Conservation (phyloP, 2,113 vertebrate species). For the Mormoops blainvillei region DNA sequence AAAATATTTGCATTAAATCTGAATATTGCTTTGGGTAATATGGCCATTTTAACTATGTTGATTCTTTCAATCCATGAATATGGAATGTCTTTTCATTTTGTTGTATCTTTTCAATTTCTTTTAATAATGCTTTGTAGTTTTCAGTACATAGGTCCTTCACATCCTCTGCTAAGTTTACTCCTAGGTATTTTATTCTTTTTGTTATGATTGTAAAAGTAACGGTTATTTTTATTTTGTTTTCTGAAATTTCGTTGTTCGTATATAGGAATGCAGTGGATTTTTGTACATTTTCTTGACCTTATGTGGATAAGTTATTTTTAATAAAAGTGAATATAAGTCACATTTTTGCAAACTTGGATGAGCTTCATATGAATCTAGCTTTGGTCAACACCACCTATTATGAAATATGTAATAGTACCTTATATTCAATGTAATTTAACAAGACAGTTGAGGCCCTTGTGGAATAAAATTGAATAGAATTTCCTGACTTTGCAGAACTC, state of each 20-base stretch:
- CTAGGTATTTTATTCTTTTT: neutral
- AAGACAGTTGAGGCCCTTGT: neutral
- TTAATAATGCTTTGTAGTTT: neutral
- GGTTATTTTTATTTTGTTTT: neutral
- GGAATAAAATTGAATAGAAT: neutral
- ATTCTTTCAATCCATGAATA: neutral
- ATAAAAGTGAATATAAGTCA: constrained; percentile 16
- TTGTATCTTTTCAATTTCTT: neutral
- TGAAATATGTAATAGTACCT: neutral
- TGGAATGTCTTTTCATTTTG: neutral
- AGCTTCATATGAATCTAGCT: neutral
- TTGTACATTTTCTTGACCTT: neutral
- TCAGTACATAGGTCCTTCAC: neutral
- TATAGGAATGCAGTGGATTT: neutral
- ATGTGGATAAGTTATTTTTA: neutral
- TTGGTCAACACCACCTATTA: neutral
- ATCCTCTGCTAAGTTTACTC: neutral
- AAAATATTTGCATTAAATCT: neutral
- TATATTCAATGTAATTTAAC: constrained; percentile 7
- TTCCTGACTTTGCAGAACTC: neutral
- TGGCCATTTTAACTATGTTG: neutral
- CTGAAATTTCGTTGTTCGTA: neutral
- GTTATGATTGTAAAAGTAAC: neutral
- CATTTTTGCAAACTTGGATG: neutral
- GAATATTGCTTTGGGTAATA: neutral